Conservation (phyloP, 2,113 vertebrate species). For the Tragelaphus imberbis region DNA sequence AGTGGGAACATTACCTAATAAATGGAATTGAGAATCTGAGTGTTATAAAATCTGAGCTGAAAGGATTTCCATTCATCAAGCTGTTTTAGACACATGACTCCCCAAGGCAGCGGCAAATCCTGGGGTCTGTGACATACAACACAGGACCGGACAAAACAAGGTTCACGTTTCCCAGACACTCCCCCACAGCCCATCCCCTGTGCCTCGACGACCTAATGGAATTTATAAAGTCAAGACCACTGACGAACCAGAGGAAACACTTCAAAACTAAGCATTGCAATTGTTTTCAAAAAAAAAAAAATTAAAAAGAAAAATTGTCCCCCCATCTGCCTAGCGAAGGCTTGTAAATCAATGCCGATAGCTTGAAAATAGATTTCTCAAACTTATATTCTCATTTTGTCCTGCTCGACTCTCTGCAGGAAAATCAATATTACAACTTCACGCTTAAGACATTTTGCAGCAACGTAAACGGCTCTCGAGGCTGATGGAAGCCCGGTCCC, state of each 20-base stretch:
- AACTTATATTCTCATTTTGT: slow-evolving; percentile 69
- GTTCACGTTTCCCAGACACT: background rate
- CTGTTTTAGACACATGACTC: background rate
- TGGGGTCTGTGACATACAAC: background rate
- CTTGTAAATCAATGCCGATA: slow-evolving; percentile 71
- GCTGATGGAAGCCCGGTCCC: slow-evolving; percentile 15
- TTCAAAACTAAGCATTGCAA: slow-evolving; percentile 73
- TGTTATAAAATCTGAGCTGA: background rate
- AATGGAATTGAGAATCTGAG: background rate
- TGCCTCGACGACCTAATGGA: background rate
- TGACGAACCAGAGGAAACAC: slow-evolving; percentile 3
- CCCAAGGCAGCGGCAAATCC: background rate
- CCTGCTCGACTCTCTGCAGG: slow-evolving; percentile 58
- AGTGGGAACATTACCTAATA: background rate
- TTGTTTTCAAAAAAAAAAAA: background rate
- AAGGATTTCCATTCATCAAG: slow-evolving; percentile 3
- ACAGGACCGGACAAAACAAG: background rate
- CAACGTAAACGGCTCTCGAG: background rate
- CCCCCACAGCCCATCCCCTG: fast-evolving
- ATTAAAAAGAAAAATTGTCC: background rate
- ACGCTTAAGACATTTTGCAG: slow-evolving; percentile 61
- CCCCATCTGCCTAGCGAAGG: slow-evolving; percentile 20
- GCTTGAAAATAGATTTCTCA: slow-evolving; percentile 73
- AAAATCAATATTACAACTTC: slow-evolving; percentile 79
- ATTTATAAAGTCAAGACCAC: slow-evolving; percentile 38